A percentile compares a stretch with the other conserved stretches of the same genome.
These are phyloP conservation scores for Ephestia elutella DNA, from an alignment of 1,140 invertebrate genomes.

Conservation along the genomic window DNA sequence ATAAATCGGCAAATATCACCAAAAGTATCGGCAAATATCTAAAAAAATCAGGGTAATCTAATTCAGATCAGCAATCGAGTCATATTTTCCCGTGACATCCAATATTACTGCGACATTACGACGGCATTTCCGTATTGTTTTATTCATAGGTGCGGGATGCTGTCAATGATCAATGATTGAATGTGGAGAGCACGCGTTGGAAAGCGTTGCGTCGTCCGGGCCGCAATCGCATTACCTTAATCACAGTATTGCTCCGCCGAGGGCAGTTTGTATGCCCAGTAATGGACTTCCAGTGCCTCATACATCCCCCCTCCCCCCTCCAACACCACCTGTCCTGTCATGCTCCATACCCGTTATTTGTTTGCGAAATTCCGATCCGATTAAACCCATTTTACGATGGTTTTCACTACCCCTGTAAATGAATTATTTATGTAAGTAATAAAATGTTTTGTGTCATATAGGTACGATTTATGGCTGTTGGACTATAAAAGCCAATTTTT, in stretches of 20 bases:
- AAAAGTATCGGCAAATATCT: too few species aligned
- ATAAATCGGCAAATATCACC: too few species aligned
- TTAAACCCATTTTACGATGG: slow-evolving; percentile 4
- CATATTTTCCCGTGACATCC: neutral
- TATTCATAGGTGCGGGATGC: neutral
- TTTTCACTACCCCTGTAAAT: neutral
- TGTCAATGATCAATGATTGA: slow-evolving; percentile 10
- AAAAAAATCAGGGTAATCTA: too few species aligned
- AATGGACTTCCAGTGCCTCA: slow-evolving; percentile 22
- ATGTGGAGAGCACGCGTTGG: neutral
- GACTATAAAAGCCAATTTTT: neutral
- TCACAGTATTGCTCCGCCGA: slow-evolving; percentile 27
- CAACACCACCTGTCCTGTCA: slow-evolving; percentile 11
- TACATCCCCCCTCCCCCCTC: neutral
- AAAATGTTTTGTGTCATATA: neutral
- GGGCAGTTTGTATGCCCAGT: slow-evolving; percentile 29
- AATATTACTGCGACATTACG: neutral
- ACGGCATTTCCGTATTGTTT: neutral
- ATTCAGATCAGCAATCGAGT: too few species aligned
- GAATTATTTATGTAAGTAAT: neutral
- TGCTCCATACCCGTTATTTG: slow-evolving; percentile 14
- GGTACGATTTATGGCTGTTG: neutral
- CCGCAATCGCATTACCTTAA: slow-evolving; percentile 33
- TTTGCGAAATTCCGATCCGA: slow-evolving; percentile 8
- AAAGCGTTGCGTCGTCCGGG: neutral